These are phyloP conservation scores for Nasua narica DNA, from an alignment of 2,797 vertebrate species.

Conservation along the genomic window DNA sequence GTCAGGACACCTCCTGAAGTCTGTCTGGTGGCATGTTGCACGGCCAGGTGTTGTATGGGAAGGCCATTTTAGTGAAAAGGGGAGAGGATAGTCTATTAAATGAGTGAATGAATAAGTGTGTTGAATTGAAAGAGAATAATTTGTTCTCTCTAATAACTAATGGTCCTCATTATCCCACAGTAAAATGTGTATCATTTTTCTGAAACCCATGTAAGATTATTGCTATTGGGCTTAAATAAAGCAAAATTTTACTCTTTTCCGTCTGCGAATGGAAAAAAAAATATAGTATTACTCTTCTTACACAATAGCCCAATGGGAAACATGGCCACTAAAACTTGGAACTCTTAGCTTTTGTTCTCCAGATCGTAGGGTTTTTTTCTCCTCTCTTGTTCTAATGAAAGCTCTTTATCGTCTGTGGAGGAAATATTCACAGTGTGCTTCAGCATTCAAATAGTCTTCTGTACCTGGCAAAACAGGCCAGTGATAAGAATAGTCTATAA, in stretches of 20 bases:
- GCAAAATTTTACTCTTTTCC: constrained; percentile 72
- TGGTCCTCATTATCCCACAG: constrained; percentile 72
- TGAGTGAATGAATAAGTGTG: constrained; percentile 66
- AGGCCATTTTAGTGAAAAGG: constrained; percentile 51
- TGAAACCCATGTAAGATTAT: constrained; percentile 69
- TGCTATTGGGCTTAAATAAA: constrained; percentile 71
- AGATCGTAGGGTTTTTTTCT: constrained; percentile 57
- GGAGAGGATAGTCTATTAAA: constrained; percentile 68
- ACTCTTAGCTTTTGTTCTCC: constrained; percentile 71
- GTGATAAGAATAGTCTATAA: constrained; percentile 29
- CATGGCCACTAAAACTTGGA: constrained; percentile 67
- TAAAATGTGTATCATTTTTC: constrained; percentile 73
- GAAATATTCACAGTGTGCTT: constrained; percentile 63
- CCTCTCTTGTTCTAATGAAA: constrained; percentile 62
- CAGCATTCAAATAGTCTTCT: constrained; percentile 62
- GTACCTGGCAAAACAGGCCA: constrained; percentile 31
- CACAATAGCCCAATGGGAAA: constrained; percentile 74
- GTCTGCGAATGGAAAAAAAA: constrained; percentile 69
- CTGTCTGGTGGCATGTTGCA: constrained; percentile 59
- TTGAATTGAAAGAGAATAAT: constrained; percentile 68
- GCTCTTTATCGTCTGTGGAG: constrained; percentile 44
- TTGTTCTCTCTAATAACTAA: constrained; percentile 77
- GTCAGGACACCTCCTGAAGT: constrained; percentile 57
- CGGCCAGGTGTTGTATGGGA: constrained; percentile 31
- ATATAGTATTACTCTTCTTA: constrained; percentile 71